These are phyloP conservation scores for Hydrophis major DNA, from an alignment of 2,797 vertebrate genomes.

Conservation along the genomic window DNA sequence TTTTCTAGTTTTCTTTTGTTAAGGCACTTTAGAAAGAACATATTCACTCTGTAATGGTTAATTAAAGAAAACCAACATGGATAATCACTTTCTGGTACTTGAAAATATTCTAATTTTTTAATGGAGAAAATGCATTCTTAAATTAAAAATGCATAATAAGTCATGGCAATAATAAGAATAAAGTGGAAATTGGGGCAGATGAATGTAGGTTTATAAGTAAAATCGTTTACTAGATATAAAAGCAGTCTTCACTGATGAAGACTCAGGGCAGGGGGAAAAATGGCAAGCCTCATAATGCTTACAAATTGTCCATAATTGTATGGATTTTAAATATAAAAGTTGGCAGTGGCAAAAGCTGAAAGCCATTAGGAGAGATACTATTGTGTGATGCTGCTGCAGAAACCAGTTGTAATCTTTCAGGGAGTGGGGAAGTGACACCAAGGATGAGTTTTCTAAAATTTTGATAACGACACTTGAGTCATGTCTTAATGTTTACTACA, in stretches of 20 bases:
- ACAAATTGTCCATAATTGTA: slow-evolving; percentile 93
- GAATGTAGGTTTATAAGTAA: slow-evolving; percentile 75
- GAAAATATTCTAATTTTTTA: slow-evolving; percentile 81
- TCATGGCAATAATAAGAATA: slow-evolving; percentile 80
- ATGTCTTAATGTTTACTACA: slow-evolving; percentile 80
- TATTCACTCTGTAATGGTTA: slow-evolving; percentile 68
- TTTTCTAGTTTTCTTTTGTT: slow-evolving; percentile 56
- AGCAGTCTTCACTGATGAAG: slow-evolving; percentile 70
- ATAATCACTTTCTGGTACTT: slow-evolving; percentile 75
- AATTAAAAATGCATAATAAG: slow-evolving; percentile 83
- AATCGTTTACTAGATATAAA: slow-evolving; percentile 73
- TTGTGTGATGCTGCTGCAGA: slow-evolving; percentile 72
- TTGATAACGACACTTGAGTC: slow-evolving; percentile 85
- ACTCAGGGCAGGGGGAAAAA: slow-evolving; percentile 64
- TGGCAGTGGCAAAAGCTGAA: slow-evolving; percentile 89
- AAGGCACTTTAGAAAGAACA: slow-evolving; percentile 57
- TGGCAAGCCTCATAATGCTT: slow-evolving; percentile 86
- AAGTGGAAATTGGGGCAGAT: slow-evolving; percentile 74
- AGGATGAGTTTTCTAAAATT: slow-evolving; percentile 90
- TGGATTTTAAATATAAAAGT: slow-evolving; percentile 82
- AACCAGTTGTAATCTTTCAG: slow-evolving; percentile 79
- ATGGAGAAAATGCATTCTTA: slow-evolving; percentile 82
- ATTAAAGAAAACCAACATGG: slow-evolving; percentile 74
- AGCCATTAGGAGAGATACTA: slow-evolving; percentile 88
- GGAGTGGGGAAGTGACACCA: slow-evolving; percentile 47